Conservation (phyloP, 2,888 invertebrate species). For the Pyrocoelia pectoralis region DNA sequence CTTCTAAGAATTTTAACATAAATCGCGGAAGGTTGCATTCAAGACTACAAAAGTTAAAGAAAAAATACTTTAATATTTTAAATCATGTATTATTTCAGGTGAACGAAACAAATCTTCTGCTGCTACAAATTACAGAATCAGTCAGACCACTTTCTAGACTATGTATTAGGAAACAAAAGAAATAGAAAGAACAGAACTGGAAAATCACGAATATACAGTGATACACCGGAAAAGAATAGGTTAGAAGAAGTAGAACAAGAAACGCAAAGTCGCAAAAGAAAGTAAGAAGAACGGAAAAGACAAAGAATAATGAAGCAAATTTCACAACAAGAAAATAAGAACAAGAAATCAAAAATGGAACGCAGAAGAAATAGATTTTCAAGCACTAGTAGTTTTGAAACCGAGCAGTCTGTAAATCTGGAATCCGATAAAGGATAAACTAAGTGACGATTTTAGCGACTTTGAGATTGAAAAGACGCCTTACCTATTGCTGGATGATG, state of each 20-base stretch:
- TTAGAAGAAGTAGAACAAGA: background rate
- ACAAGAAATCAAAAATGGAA: background rate
- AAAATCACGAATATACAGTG: background rate
- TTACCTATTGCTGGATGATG: background rate
- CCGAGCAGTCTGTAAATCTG: background rate
- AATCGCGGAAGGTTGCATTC: background rate
- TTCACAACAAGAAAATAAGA: background rate
- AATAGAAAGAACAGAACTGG: background rate
- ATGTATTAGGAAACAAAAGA: background rate
- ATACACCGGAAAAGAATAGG: background rate
- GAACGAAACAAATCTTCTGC: too few relatives aligned
- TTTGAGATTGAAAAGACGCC: background rate
- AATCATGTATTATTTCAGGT: too few relatives aligned
- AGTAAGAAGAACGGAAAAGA: background rate
- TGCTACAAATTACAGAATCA: background rate
- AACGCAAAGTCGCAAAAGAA: background rate
- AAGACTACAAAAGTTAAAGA: background rate
- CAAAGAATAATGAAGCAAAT: background rate
- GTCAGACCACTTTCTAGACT: background rate
- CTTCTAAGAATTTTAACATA: background rate
- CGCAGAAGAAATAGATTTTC: background rate
- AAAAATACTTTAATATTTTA: background rate
- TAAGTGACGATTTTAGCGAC: background rate
- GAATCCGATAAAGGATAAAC: constrained; percentile 5
- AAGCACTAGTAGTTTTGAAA: background rate